These are phyloP conservation scores for Drosophila buzzatii DNA, from an alignment of 2,888 invertebrate species.

Conservation along the genomic window DNA sequence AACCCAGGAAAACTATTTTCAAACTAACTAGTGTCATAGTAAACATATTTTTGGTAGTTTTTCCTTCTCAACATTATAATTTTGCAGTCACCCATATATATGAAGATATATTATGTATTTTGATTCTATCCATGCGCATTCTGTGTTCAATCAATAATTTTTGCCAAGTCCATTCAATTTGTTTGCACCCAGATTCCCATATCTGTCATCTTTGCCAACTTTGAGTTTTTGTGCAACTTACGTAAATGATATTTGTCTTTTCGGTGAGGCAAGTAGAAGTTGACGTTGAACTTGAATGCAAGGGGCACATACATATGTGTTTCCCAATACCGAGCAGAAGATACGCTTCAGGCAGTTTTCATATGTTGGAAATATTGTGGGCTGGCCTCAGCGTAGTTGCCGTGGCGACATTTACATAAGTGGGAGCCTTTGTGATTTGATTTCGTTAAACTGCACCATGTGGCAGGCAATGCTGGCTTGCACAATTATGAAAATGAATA, in stretches of 20 bases:
- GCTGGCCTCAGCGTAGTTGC: slow-evolving; percentile 8
- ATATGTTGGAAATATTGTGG: slow-evolving; percentile 8
- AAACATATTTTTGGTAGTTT: no score
- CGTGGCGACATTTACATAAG: slow-evolving; percentile 60
- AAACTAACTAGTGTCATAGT: not conserved
- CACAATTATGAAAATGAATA: slow-evolving; percentile 68
- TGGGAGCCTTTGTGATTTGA: slow-evolving; percentile 46
- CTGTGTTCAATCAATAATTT: slow-evolving; percentile 53
- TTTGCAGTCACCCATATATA: not conserved
- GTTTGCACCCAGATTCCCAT: not conserved
- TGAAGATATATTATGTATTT: not conserved
- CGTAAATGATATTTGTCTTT: slow-evolving; percentile 56
- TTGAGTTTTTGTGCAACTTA: slow-evolving; percentile 48
- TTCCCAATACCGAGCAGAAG: slow-evolving; percentile 13
- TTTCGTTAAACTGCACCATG: slow-evolving; percentile 37
- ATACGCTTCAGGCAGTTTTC: slow-evolving; percentile 24
- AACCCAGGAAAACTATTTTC: not conserved
- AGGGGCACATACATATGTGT: slow-evolving; percentile 30
- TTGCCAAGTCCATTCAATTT: slow-evolving; percentile 2
- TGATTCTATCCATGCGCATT: not conserved
- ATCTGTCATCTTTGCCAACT: not conserved
- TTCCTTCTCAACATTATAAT: not conserved
- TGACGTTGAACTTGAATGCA: slow-evolving; percentile 25
- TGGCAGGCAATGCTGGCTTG: slow-evolving; percentile 29
- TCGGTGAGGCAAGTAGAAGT: slow-evolving; percentile 26